Base-by-base conservation (phyloP, 2,888 invertebrate species). In the Meandrusa payeni region DNA sequence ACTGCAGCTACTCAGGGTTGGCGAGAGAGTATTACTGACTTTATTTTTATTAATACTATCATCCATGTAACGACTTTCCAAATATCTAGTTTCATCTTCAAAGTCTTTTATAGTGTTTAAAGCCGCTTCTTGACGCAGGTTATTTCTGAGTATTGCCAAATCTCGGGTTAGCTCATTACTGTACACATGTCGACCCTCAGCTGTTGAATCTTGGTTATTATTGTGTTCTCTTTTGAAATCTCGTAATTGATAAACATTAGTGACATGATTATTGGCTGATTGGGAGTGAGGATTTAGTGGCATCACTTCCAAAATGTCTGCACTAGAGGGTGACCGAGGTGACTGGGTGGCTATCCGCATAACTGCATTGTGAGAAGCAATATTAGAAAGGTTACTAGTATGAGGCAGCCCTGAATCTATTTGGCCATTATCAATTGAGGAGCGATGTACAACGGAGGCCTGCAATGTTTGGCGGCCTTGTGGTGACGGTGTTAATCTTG, bases 221-320 rank as follows among this genome's bases (percentile, higher is more conserved):
- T 88, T 88, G 47, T 85, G 80, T 57, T 89, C 89, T 55, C 80
- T 75, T 52, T 89, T 90, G 58, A 90, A 89, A 45, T 90, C 90
- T 44, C 82, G 68, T 6, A 87, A 51, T 54, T 90, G 89, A 60
- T 90, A 91, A 1, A 91, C 72, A 71, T 91, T 91, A 24, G 89
- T 80, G 9, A 81, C 82, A 53, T 86, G 86, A 51, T 71, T 79
- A 42, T 60, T 60, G 57, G 69, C 65, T 38, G 70, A 57, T 59
- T 80, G 68, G 19, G 81, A 58, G 27, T 80, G 67, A 24, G 88
- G 86, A 53, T 87, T 83, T 6, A 90, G 61, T 1, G 89, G 87
- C 69, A 88, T 89, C 0, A 89, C 88, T 61, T 89, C 90, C 27
- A 89, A 66, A 45, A 89, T 88, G 49, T 90, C 88, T 36, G 79